Base-by-base conservation (phyloP, 35 echinoderm and acorn worm genomes). In the Stichopus chloronotus region DNA sequence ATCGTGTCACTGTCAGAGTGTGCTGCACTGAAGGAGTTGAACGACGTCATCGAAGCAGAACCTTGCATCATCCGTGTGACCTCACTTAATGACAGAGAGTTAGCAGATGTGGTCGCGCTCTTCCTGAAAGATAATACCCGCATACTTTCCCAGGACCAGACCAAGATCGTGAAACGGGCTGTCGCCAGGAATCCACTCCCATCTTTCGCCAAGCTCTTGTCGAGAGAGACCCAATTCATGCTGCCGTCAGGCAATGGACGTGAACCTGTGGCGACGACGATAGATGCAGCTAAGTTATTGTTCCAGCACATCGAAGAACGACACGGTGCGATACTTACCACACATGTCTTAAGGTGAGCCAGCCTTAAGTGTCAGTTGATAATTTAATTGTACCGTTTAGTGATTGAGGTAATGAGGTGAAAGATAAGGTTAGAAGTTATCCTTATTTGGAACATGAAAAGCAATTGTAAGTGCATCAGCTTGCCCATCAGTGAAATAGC, bases 161-260 rank as follows among this genome's bases (percentile, higher is more conserved):
- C 94, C 81, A 99, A 99, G 79, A 94, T 99, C 19, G 95, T 99
- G 59, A 96, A 91, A 25, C 92, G 95, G 53, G 97, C 95, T 5
- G 94, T 96, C n/a, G 95, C 95, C 20, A 95, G 89, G 94, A 92
- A 95, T 78, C 97, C 95, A 5, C 69, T 96, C 59, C 97, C 97
- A 3, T 61, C 94, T 63, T 99, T 96, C 87, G 97, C 97, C 14
- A 96, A 96, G 78, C 92, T 99, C 14, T 58, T 99, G n/a, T 99
- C 95, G 57, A 91, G 94, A 56, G 95, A 96, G 19, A 94, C 97
- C 17, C 94, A 96, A 59, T 95, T 99, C 77, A 92, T 99, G 92
- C 94, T 92, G 54, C 95, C 97, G 2, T 99, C 97, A 4, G 97
- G 97, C 59, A 99, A 99, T 87, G 97, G 97, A 8, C 59, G 94